These are phyloP conservation scores for Malacoctenus gilli DNA, from an alignment of 2,797 vertebrate genomes.

Conservation along the genomic window DNA sequence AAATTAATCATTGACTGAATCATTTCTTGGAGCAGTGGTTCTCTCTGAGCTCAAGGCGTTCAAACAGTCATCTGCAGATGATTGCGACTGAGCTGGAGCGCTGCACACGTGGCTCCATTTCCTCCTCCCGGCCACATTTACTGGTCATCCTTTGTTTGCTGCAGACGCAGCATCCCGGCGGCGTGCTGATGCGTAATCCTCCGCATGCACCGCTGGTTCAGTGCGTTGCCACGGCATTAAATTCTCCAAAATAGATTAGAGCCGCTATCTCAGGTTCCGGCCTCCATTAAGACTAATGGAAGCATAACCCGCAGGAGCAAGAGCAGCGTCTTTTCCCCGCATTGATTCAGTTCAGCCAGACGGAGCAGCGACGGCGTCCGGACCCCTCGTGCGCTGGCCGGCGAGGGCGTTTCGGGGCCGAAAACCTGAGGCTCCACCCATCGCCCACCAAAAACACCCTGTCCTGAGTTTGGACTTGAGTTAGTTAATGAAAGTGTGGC, in stretches of 20 bases:
- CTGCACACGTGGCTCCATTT: neutral
- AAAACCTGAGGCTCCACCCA: no score
- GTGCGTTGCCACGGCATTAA: slow-evolving; percentile 58
- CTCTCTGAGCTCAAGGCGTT: no score
- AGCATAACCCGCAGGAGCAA: slow-evolving; percentile 56
- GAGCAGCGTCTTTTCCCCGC: slow-evolving; percentile 62
- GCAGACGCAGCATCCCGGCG: slow-evolving; percentile 12
- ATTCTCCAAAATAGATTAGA: slow-evolving; percentile 73
- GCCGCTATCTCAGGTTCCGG: slow-evolving; percentile 67
- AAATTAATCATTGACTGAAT: no score
- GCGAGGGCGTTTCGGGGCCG: no score
- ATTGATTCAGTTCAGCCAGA: slow-evolving; percentile 70
- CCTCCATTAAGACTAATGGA: slow-evolving; percentile 79
- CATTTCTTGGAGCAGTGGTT: no score
- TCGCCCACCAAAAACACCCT: no score
- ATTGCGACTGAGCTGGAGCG: neutral
- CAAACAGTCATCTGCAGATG: no score
- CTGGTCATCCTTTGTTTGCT: slow-evolving; percentile 1
- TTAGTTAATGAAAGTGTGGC: no score
- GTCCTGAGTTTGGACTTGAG: no score
- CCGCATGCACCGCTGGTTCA: slow-evolving; percentile 24
- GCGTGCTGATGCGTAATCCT: slow-evolving; percentile 42
- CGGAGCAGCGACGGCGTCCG: slow-evolving; percentile 37
- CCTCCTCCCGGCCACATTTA: neutral
- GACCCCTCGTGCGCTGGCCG: no score